Conservation (phyloP, 2,113 vertebrate species). For the Polypterus bichir region DNA sequence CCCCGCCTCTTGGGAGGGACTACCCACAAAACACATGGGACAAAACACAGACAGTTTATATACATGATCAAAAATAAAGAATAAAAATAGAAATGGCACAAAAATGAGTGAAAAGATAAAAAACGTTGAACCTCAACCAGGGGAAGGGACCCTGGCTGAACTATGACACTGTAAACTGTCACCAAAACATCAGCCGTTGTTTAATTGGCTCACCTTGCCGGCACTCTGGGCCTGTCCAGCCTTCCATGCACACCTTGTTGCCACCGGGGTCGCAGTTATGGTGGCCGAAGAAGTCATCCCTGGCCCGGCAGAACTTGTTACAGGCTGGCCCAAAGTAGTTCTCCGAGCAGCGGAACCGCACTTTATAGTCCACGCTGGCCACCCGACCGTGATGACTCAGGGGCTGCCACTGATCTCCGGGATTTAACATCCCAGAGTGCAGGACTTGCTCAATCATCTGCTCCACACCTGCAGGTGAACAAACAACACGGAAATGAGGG, state of each 20-base stretch:
- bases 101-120: not conserved
- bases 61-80: too few relatives aligned
- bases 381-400: constrained; percentile 47
- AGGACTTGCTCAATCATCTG: constrained; percentile 54
- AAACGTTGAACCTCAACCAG: not conserved
- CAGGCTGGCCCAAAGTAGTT: constrained; percentile 60
- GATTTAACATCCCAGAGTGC: constrained; percentile 61
- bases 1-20: too few relatives aligned
- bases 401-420: constrained; percentile 53
- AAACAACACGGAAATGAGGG: not conserved
- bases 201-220: constrained; percentile 29
- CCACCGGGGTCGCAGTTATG: constrained; percentile 58
- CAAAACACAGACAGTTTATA: too few relatives aligned
- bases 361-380: constrained; percentile 55
- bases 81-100: not conserved
- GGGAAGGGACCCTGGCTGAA: not conserved
- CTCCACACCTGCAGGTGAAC: constrained; percentile 36
- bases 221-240: constrained; percentile 48
- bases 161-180: constrained; percentile 7
- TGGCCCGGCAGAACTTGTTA: constrained; percentile 52
- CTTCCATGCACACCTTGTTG: constrained; percentile 64
- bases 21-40: too few relatives aligned
- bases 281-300: constrained; percentile 58
- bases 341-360: constrained; percentile 53
- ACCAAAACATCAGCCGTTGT: constrained; percentile 4